Evolutionary conservation across 2,113 vertebrate genomes (phyloP), one percentile per base, ranked within the genome.

Genomic region (Typhlomys cinereus): DNA sequence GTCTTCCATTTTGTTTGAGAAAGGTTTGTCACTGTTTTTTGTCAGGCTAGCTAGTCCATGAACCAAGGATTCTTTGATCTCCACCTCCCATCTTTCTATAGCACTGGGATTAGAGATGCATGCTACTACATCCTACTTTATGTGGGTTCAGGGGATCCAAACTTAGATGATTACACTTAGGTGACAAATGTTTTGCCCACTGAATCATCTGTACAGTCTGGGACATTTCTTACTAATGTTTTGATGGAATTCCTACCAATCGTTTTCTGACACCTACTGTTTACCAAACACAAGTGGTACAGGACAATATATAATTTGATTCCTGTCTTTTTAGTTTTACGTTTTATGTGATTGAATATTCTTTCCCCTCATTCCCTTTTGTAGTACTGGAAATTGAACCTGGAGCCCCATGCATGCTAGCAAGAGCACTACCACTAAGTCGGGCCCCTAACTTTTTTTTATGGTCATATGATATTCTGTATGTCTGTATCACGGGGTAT

Each of bases 281-380:
- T 93, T 48, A 90, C 74, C 50, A 69, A 93, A 75, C n/a, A 25
- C 64, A 84, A 92, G 31, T 71, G 31, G 21, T 88, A 44, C 52
- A 36, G 62, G 17, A 62, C 15, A 25, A 59, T 82, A 76, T 50
- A 31, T 27, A 69, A 25, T 76, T 83, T 64, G 9, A 57, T 90
- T 82, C 18, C 48, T 81, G 44, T 7, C 64, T 44, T 76, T 67
- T 71, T 69, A 50, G 91, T 8, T 83, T 75, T 88, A 31, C 4
- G 12, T 78, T 92, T 23, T 46, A 74, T 88, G 23, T 57, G 61
- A 83, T 39, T 78, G 54, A 88, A 62, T 59, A 69, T 73, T 84
- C 36, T 85, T 84, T 76, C 39, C 31, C 29, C 20, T 21, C 1
- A 27, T 48, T 27, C 25, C 54, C 15, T 80, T 44, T 44, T 57